These are phyloP conservation scores for Ptilorrhoa leucosticta DNA, from an alignment of 2,113 vertebrate genomes.

Conservation along the genomic window DNA sequence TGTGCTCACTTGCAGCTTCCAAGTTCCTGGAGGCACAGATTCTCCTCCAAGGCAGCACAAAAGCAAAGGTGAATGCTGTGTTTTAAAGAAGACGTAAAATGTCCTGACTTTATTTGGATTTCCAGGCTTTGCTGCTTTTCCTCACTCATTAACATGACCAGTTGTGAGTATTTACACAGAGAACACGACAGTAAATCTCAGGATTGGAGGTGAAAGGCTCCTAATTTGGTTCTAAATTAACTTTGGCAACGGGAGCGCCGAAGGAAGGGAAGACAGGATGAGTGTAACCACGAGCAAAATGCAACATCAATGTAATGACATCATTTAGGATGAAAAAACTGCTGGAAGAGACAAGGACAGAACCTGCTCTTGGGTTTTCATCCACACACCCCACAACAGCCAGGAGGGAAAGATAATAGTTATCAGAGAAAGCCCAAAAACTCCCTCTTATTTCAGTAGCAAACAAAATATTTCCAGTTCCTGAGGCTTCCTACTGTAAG, in stretches of 20 bases:
- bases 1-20: background rate
- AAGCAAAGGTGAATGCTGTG: background rate
- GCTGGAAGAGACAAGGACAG: background rate
- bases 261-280: slow-evolving; percentile 29
- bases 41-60: background rate
- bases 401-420: background rate
- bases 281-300: slow-evolving; percentile 19
- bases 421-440: background rate
- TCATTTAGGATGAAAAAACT: background rate
- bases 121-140: background rate
- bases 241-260: background rate
- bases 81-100: background rate
- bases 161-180: background rate
- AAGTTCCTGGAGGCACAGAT: slow-evolving; percentile 36
- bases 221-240: background rate
- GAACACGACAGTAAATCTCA: background rate
- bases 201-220: background rate
- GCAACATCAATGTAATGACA: background rate
- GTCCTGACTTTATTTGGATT: slow-evolving; percentile 21
- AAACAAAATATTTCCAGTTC: background rate
- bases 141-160: background rate
- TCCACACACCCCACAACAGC: background rate
- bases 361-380: background rate
- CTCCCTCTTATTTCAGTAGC: background rate
- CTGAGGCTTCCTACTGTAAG: background rate